Evolutionary conservation across 2,888 invertebrate species (phyloP), one percentile per base, ranked within the genome.

Genomic region (Lordiphosa fenestrarum): DNA sequence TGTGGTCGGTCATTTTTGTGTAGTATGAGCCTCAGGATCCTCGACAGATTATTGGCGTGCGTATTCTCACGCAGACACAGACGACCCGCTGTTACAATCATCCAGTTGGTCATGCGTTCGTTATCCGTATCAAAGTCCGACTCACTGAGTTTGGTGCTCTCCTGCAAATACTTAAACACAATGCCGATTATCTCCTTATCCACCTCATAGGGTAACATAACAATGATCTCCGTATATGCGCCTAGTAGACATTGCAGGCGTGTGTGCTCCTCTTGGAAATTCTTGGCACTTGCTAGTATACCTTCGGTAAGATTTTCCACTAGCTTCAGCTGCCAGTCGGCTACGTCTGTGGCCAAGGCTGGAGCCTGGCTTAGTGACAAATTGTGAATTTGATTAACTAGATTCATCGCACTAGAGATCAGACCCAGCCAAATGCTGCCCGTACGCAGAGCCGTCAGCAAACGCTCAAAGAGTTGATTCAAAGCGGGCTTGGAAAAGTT

Each of bases 401-500:
- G 74, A 69, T 87, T 85, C 6, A 89, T 77, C 0, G 89, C 87
- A 57, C 88, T 89, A 0, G 87, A 85, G 9, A 89, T 85, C 6
- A 89, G 71, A 3, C 83, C 82, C 5, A 88, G 73, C 62, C 88
- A 74, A 30, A 89, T 81, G 53, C 70, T 75, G 0, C 89, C 89
- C 2, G 77, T 70, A 12, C 85, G 80, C 15, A 89, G 71, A 7
- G 77, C 70, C 0, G 66, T 69, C 2, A 87, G 36, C 4, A 89
- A 69, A 36, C 86, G 82, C n/a, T 78, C 81, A 21, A 89, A 89
- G 0, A 86, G 86, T 50, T 85, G 81, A 60, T 89, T 89, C 0
- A 89, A 69, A 0, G 89, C 86, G 2, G 88, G 59, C 23, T 88
- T 88, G 0, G 89, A 89, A 47, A 89, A 89, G 46, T 89, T 85